Evolutionary conservation across 2,113 vertebrate genomes (phyloP), one percentile per base, ranked within the genome.

Genomic region (Hippocampus comes): DNA sequence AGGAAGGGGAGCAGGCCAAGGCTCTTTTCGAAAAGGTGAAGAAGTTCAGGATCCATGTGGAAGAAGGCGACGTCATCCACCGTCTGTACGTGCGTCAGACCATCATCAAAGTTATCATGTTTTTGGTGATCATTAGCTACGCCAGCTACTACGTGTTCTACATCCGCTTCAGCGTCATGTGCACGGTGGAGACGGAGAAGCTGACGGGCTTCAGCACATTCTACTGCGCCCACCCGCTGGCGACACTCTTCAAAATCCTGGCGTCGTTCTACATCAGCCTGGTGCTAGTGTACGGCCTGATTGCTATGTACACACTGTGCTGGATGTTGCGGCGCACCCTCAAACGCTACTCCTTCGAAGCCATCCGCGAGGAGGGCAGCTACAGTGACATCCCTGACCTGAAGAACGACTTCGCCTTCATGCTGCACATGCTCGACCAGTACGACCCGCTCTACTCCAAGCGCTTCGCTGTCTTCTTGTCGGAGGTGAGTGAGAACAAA

Each of bases 381-480:
- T 99, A 99, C 87, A 99, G 97, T 0, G 97, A 99, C 90, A 99
- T 99, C 82, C 97, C 97, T 0, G 97, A 98, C 9, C 96, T 99
- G 23, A 99, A 99, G 87, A 99, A 99, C 0, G 97, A 99, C 90
- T 99, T 99, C 60, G 97, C 97, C 5, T 99, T 99, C 77, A 99
- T 99, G 97, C 89, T 99, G 74, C 97, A 99, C 72, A 95, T 99
- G 89, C 99, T 98, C 0, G 97, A 99, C 77, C 97, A 99, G 88
- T 99, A 99, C 0, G 97, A 99, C 80, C 97, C 97, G 0, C 94
- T 99, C 41, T 99, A 99, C 81, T 99, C 96, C 0, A 99, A 99
- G 68, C 96, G 97, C 72, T 99, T 99, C 0, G 97, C 97, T 0
- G 96, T 99, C 80, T 99, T 99, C 85, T 91, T 99, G 38, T 99